These are phyloP conservation scores for Peribatodes rhomboidaria DNA, from an alignment of 2,888 invertebrate species.

Conservation along the genomic window DNA sequence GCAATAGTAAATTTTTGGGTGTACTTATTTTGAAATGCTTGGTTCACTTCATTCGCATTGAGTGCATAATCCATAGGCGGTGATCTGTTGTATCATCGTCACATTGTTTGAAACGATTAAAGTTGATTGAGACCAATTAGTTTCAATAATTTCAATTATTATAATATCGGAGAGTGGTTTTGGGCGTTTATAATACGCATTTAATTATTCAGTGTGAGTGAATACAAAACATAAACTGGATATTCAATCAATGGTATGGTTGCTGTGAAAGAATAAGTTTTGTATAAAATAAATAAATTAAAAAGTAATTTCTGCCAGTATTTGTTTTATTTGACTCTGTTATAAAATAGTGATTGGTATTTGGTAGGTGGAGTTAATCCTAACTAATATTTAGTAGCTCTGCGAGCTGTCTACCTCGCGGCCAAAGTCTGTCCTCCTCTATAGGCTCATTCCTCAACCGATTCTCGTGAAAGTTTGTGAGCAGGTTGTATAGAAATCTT, in stretches of 20 bases:
- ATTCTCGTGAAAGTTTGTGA: no score
- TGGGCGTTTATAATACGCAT: slow-evolving; percentile 17
- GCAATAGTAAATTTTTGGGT: no score
- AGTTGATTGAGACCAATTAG: slow-evolving; percentile 31
- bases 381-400: no score
- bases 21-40: no score
- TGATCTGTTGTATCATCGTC: slow-evolving; percentile 10
- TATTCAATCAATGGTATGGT: slow-evolving; percentile 62
- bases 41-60: no score
- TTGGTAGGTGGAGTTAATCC: no score
- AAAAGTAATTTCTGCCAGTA: slow-evolving; percentile 67
- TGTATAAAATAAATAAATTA: slow-evolving; percentile 68
- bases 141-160: slow-evolving; percentile 22
- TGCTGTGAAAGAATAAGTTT: slow-evolving; percentile 70
- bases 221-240: slow-evolving; percentile 52
- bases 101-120: slow-evolving; percentile 21
- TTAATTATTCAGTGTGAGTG: slow-evolving; percentile 49
- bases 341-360: neutral
- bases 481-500: no score
- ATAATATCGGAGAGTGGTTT: slow-evolving; percentile 12
- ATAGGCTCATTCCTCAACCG: no score
- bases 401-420: no score
- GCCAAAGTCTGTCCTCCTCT: no score
- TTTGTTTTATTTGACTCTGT: slow-evolving; percentile 53
- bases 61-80: no score